Evolutionary conservation across 2,888 invertebrate genomes (phyloP).

Genomic region (Perithous albicinctus): DNA sequence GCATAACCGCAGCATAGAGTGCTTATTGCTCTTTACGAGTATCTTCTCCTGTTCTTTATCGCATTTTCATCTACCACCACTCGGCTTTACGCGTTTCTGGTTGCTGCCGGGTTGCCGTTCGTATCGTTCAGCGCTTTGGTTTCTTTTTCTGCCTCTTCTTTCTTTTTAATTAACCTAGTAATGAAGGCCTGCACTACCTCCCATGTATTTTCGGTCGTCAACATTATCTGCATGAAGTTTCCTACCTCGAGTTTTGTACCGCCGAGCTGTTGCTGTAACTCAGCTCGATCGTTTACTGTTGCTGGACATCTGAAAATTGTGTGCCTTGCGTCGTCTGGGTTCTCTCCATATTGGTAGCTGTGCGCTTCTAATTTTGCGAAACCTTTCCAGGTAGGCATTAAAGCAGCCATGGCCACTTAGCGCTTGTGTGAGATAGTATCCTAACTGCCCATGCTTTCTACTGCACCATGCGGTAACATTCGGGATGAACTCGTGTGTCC

Average conservation of each 20-base stretch:
- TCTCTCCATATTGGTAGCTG: no score
- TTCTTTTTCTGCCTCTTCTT: conserved; percentile 9
- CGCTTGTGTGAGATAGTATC: not conserved
- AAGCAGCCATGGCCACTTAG: not conserved
- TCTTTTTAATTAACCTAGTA: not conserved
- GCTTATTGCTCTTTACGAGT: not conserved
- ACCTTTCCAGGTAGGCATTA: not conserved
- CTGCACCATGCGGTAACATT: no score
- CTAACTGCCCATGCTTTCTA: not conserved
- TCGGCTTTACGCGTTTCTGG: not conserved
- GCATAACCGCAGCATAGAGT: conserved; percentile 7
- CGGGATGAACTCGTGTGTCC: no score
- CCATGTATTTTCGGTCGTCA: not conserved
- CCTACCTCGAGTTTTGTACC: no score
- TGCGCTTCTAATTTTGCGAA: not conserved
- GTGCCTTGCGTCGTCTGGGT: not conserved
- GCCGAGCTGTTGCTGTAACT: no score
- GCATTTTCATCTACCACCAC: not conserved
- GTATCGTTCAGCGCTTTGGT: not conserved
- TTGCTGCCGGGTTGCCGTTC: not conserved
- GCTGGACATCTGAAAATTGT: not conserved
- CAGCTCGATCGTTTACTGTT: not conserved
- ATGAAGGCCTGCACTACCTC: not conserved
- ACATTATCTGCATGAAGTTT: not conserved
- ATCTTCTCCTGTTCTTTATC: not conserved